Evolutionary conservation across 2,113 vertebrate genomes (phyloP).

Genomic region (Mus spicilegus): DNA sequence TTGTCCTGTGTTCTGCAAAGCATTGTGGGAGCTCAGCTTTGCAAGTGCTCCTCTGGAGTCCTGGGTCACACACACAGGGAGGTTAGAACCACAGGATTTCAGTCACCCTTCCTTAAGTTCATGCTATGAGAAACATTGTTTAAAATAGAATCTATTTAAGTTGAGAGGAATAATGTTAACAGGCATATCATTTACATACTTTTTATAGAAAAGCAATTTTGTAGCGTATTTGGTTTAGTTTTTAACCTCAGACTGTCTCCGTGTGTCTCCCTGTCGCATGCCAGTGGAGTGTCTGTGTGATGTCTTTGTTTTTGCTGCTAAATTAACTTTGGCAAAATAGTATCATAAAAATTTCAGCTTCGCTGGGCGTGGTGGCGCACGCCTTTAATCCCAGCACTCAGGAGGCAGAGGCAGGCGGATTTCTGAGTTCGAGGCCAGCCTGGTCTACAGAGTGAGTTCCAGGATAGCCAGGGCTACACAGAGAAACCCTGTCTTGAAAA

Average conservation of each 20-base stretch:
- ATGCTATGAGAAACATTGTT: neutral
- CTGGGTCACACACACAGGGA: neutral
- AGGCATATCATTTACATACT: neutral
- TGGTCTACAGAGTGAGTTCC: too few species aligned
- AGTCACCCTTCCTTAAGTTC: neutral
- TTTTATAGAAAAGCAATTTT: constrained; percentile 11
- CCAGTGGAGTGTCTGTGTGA: neutral
- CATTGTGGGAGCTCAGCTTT: neutral
- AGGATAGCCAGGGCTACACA: too few species aligned
- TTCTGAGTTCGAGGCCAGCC: too few species aligned
- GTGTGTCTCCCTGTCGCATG: neutral
- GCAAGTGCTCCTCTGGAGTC: neutral
- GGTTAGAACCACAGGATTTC: neutral
- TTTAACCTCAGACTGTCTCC: neutral
- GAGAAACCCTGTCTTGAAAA: too few species aligned
- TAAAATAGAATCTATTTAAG: constrained; percentile 24
- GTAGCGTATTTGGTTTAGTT: neutral
- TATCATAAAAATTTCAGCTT: neutral
- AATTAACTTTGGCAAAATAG: neutral
- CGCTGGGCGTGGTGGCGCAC: too few species aligned
- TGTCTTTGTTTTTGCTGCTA: neutral
- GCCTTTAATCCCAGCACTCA: too few species aligned
- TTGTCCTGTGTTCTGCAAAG: neutral
- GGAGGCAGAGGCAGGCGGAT: too few species aligned
- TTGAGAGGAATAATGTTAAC: constrained; percentile 12